Percentiles rank a stretch among this genome's conserved stretches.
These are phyloP conservation scores for Agapostemon virescens DNA, from an alignment of 2,888 invertebrate species.

Conservation along the genomic window DNA sequence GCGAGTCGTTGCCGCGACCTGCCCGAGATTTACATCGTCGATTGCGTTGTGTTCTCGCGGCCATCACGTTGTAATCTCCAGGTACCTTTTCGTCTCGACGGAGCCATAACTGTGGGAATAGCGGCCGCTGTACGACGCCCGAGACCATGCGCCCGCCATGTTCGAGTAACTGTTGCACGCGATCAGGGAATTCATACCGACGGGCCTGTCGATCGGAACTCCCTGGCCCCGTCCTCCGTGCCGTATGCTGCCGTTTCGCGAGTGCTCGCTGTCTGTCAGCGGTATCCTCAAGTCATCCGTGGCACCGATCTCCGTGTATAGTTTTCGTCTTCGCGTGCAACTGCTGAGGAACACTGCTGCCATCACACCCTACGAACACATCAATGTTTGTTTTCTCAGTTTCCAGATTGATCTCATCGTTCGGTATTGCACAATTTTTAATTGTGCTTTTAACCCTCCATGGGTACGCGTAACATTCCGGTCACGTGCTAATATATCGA, in stretches of 20 bases:
- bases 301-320: slow-evolving; percentile 77
- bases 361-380: slow-evolving; percentile 75
- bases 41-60: neutral
- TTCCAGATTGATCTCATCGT: neutral
- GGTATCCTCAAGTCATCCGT: slow-evolving; percentile 73
- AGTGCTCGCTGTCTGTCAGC: slow-evolving; percentile 72
- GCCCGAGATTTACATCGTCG: slow-evolving; percentile 19
- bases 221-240: slow-evolving; percentile 75
- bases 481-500: too few species aligned
- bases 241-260: slow-evolving; percentile 65
- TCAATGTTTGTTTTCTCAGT: neutral
- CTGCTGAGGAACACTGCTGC: slow-evolving; percentile 78
- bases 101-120: slow-evolving; percentile 83
- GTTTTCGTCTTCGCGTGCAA: slow-evolving; percentile 75
- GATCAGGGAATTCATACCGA: slow-evolving; percentile 88
- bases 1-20: slow-evolving; percentile 26
- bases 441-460: too few species aligned
- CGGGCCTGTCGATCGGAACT: slow-evolving; percentile 86
- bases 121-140: slow-evolving; percentile 81
- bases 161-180: slow-evolving; percentile 90
- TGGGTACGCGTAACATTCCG: too few species aligned
- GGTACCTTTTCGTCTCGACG: slow-evolving; percentile 77
- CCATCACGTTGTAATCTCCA: slow-evolving; percentile 78
- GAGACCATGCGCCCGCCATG: slow-evolving; percentile 82
- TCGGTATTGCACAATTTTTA: too few species aligned